These are phyloP conservation scores for Aporrectodea caliginosa DNA, from an alignment of 1,140 invertebrate genomes.

Conservation along the genomic window DNA sequence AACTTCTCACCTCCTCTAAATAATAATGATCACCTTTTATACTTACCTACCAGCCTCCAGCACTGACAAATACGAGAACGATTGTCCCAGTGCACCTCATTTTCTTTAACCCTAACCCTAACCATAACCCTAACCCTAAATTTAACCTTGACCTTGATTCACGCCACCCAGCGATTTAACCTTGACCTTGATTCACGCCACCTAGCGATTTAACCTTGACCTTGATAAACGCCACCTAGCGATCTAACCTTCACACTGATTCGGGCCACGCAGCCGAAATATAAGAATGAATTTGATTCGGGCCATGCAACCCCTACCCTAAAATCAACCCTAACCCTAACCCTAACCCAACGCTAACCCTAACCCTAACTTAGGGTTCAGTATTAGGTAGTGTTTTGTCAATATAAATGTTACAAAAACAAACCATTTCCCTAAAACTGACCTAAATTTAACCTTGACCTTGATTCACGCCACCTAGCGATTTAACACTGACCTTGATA, in stretches of 20 bases:
- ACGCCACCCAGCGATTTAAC: constrained; percentile 14
- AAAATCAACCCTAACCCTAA: too few species aligned
- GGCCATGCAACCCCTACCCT: too few species aligned
- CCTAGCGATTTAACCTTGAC: constrained; percentile 14
- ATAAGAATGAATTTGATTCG: constrained; percentile 16
- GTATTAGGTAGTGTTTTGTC: too few species aligned
- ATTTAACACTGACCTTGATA: too few species aligned
- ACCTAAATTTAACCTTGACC: too few species aligned
- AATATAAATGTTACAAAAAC: too few species aligned
- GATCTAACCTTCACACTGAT: constrained; percentile 32
- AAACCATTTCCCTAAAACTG: too few species aligned
- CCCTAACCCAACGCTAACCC: too few species aligned
- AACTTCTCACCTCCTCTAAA: neutral
- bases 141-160: constrained; percentile 24
- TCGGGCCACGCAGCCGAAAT: constrained; percentile 22
- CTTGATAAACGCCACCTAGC: constrained; percentile 31
- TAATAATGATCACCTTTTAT: neutral
- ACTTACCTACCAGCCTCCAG: too few species aligned
- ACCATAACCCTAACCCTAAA: constrained; percentile 30
- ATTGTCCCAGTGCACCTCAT: neutral
- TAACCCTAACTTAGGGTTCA: too few species aligned
- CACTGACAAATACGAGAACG: neutral
- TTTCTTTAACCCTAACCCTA: constrained; percentile 33
- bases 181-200: neutral
- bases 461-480: too few species aligned